These are phyloP conservation scores for Sisyra terminalis DNA, from an alignment of 2,888 invertebrate species.

Conservation along the genomic window DNA sequence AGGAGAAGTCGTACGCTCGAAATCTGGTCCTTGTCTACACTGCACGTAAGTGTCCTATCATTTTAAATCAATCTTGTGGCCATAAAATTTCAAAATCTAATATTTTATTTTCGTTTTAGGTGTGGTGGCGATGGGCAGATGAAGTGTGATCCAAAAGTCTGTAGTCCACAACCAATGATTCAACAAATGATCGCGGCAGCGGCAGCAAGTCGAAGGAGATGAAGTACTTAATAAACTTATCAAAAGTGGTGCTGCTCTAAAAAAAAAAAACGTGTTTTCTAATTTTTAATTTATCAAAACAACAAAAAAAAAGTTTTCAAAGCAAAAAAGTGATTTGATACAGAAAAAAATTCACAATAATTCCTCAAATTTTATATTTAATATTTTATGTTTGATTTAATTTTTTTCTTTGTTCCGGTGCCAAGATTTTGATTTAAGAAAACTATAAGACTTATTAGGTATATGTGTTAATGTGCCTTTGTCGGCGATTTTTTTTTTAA, in stretches of 20 bases:
- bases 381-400: too few species aligned
- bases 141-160: constrained; percentile 84
- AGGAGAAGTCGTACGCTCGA: constrained; percentile 68
- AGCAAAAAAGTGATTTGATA: constrained; percentile 2
- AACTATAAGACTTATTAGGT: constrained; percentile 8
- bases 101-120: constrained; percentile 32
- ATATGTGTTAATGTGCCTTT: constrained; percentile 7
- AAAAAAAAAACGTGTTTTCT: too few species aligned
- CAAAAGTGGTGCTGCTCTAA: constrained; percentile 13
- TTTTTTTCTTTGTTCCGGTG: constrained; percentile 24
- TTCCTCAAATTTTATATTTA: too few species aligned
- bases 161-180: constrained; percentile 79
- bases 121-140: constrained; percentile 87
- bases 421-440: constrained; percentile 20
- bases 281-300: too few species aligned
- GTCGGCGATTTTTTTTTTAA: constrained; percentile 3
- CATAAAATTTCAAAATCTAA: too few species aligned
- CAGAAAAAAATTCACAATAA: too few species aligned
- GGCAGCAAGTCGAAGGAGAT: constrained; percentile 52
- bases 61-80: too few species aligned
- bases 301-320: constrained; percentile 4
- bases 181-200: constrained; percentile 80
- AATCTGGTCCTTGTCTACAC: constrained; percentile 84
- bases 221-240: constrained; percentile 31
- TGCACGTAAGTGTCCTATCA: constrained; percentile 88